Evolutionary conservation across 2,888 invertebrate genomes (phyloP).

Genomic region (Aromia moschata): DNA sequence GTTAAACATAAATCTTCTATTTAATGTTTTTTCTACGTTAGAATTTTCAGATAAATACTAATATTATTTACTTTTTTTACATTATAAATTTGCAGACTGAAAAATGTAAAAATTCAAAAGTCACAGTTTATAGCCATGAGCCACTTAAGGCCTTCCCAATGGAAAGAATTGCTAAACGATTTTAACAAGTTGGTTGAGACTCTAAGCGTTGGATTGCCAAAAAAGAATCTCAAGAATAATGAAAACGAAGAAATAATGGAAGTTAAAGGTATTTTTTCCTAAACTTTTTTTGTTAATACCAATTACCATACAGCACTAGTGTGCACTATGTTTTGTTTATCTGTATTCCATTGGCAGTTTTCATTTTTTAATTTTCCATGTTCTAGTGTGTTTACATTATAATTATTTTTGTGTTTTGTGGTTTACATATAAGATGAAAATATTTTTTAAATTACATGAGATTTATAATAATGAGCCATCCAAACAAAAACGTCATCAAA

Average conservation of each 20-base stretch:
- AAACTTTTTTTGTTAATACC: too few relatives aligned
- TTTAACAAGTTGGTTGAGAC: constrained; percentile 65
- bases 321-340: too few relatives aligned
- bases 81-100: constrained; percentile 60
- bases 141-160: constrained; percentile 69
- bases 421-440: too few relatives aligned
- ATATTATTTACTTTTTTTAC: constrained; percentile 5
- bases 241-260: neutral
- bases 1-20: neutral
- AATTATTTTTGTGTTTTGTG: too few relatives aligned
- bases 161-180: constrained; percentile 68
- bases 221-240: constrained; percentile 24
- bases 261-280: neutral
- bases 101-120: constrained; percentile 69
- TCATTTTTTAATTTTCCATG: too few relatives aligned
- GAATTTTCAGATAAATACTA: neutral
- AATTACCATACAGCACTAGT: too few relatives aligned
- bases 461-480: too few relatives aligned
- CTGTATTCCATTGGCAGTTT: too few relatives aligned
- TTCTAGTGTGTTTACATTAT: too few relatives aligned
- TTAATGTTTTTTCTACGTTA: neutral
- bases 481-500: too few relatives aligned
- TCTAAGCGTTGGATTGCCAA: constrained; percentile 47
- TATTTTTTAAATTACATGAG: too few relatives aligned
- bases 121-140: constrained; percentile 68